These are phyloP conservation scores for Drosophila neutralis DNA, from an alignment of 2,888 invertebrate species.

Conservation along the genomic window DNA sequence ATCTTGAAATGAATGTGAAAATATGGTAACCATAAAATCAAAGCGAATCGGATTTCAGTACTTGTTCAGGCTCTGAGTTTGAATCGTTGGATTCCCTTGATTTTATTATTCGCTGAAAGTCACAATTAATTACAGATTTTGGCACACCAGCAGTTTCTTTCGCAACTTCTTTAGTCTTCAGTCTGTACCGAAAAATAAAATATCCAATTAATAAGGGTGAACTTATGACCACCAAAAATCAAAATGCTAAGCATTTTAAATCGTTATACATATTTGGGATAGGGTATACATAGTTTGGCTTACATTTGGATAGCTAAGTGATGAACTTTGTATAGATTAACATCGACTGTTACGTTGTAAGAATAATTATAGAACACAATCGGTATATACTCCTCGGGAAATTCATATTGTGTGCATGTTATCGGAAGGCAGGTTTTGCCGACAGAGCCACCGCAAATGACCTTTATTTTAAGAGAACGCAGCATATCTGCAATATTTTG, in stretches of 20 bases:
- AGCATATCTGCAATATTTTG: conserved; percentile 26
- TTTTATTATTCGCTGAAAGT: no score
- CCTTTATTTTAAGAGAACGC: conserved; percentile 92
- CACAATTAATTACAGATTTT: no score
- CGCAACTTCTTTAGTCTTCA: no score
- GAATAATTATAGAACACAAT: conserved; percentile 96
- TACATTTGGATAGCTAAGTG: conserved; percentile 94
- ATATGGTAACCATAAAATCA: no score
- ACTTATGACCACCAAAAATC: not conserved
- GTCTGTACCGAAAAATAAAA: no score
- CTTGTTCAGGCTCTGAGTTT: no score
- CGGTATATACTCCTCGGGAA: conserved; percentile 96
- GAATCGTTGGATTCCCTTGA: no score
- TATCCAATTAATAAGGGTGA: conserved; percentile 4
- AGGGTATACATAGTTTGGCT: conserved; percentile 70
- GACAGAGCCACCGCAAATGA: conserved; percentile 95
- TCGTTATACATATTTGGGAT: no score
- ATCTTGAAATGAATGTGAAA: no score
- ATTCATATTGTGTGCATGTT: conserved; percentile 92
- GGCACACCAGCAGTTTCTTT: no score
- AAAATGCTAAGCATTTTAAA: not conserved
- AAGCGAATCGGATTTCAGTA: no score
- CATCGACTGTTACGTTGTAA: conserved; percentile 91
- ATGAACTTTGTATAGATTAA: conserved; percentile 89
- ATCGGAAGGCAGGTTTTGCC: conserved; percentile 96